These are phyloP conservation scores for Solea solea DNA, from an alignment of 2,113 vertebrate genomes.

Conservation along the genomic window DNA sequence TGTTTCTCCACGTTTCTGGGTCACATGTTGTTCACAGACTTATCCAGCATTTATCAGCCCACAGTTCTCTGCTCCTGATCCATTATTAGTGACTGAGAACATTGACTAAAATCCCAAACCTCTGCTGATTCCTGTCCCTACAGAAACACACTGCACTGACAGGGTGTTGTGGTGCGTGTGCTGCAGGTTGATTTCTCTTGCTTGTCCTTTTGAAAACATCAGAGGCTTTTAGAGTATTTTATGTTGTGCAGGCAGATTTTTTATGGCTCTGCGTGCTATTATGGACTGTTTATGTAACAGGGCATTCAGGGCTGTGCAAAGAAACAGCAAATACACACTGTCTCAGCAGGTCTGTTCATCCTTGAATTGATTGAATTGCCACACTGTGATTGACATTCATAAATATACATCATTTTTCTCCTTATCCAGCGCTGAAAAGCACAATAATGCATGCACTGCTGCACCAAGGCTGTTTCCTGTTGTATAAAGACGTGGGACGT, in stretches of 20 bases:
- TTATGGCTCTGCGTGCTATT: background rate
- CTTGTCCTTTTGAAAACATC: conserved; percentile 33
- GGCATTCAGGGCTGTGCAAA: conserved; percentile 23
- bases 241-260: conserved; percentile 1
- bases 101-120: conserved; percentile 63
- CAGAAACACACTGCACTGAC: conserved; percentile 53
- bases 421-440: no score
- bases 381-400: background rate
- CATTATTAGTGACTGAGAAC: conserved; percentile 40
- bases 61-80: conserved; percentile 30
- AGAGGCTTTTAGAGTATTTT: conserved; percentile 1
- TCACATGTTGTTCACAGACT: conserved; percentile 4
- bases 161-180: conserved; percentile 44
- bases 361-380: background rate
- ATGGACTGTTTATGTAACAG: conserved; percentile 27
- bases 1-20: conserved; percentile 1
- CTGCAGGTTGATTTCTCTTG: conserved; percentile 25
- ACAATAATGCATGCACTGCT: no score
- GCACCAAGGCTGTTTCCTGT: no score
- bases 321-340: background rate
- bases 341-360: conserved; percentile 1
- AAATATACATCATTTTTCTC: background rate
- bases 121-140: conserved; percentile 60
- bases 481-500: no score
- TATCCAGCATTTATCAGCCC: conserved; percentile 11